A percentile compares a stretch with the other conserved stretches of the same genome.
These are phyloP conservation scores for Salvator merianae DNA, from an alignment of 2,113 vertebrate genomes.

Conservation along the genomic window DNA sequence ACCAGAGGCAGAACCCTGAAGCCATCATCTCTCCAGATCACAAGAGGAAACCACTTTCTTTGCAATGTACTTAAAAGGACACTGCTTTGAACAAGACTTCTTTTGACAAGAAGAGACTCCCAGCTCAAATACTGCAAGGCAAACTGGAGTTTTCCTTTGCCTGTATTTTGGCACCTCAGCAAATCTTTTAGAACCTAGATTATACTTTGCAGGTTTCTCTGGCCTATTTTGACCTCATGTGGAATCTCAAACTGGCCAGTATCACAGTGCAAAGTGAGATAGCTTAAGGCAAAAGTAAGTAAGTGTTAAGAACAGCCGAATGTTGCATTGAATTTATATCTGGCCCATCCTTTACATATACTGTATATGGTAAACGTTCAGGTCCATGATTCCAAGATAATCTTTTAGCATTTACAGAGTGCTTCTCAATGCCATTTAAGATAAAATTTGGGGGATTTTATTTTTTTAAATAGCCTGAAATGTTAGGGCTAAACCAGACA, in stretches of 20 bases:
- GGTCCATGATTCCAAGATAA: neutral
- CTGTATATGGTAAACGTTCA: neutral
- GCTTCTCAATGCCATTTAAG: neutral
- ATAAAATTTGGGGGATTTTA: neutral
- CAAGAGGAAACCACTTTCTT: neutral
- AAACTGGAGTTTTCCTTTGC: neutral
- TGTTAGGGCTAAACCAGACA: neutral
- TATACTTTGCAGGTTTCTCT: neutral
- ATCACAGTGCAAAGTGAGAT: neutral
- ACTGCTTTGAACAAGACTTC: neutral
- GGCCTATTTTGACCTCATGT: neutral
- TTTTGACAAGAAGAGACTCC: neutral
- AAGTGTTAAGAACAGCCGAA: neutral
- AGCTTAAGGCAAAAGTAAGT: neutral
- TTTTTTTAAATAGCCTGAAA: neutral
- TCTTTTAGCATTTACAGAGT: neutral
- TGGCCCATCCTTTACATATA: neutral
- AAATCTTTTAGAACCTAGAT: neutral
- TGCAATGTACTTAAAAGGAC: neutral
- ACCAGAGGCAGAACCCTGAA: neutral
- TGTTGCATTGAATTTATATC: neutral
- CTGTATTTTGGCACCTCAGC: no score
- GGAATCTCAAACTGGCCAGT: accelerated
- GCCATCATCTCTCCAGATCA: neutral
- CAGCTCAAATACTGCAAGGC: neutral